Conservation (phyloP, 2,113 vertebrate species). For the Erpornis zantholeuca region DNA sequence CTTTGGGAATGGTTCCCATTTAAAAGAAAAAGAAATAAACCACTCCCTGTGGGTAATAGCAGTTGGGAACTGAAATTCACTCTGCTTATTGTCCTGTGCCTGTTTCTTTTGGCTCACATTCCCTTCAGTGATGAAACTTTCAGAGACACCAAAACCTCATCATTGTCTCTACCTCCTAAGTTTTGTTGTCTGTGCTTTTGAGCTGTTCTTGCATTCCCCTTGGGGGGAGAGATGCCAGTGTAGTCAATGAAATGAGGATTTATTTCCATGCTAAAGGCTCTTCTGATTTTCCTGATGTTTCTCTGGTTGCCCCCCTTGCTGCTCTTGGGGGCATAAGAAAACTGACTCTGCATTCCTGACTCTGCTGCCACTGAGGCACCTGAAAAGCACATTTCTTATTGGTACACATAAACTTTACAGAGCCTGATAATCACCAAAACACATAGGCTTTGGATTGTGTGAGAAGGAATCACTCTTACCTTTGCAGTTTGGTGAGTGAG, state of each 20-base stretch:
- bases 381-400: neutral
- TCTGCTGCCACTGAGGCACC: neutral
- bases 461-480: accelerated
- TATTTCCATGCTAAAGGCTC: neutral
- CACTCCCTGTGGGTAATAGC: neutral
- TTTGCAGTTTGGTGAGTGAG: neutral
- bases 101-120: neutral
- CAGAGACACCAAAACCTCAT: neutral
- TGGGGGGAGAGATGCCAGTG: neutral
- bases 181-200: neutral
- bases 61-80: neutral
- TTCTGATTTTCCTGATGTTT: neutral
- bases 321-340: neutral
- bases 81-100: neutral
- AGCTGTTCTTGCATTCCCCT: neutral
- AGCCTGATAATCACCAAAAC: neutral
- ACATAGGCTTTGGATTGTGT: neutral
- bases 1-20: neutral
- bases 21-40: neutral
- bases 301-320: neutral
- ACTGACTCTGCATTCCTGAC: neutral
- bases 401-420: accelerated
- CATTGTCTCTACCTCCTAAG: neutral
- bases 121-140: neutral
- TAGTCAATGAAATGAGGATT: neutral